Evolutionary conservation across 2,797 vertebrate genomes (phyloP), one percentile per base, ranked within the genome.

Genomic region (Anniella stebbinsi): DNA sequence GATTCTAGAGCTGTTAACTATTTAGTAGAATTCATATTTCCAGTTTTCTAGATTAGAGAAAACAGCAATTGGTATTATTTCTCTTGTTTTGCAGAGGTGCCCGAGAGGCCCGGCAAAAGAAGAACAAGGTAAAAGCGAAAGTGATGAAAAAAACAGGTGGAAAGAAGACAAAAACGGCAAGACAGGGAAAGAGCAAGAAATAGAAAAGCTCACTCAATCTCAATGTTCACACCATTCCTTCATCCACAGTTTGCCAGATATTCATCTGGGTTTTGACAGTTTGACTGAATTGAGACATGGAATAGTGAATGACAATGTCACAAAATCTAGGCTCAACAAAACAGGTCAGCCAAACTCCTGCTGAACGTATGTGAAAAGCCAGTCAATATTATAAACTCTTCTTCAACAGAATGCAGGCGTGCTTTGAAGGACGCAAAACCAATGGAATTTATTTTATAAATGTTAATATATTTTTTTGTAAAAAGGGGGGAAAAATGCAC

Each of bases 61-160:
- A 48, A 30, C 84, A 91, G 88, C 93, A 94, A 95, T 93, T 0
- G 76, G 90, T 10, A 0, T 86, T 91, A 92, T 88, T 82, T 87
- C 82, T 91, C 91, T 94, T 97, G 57, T 91, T 96, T 96, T 97
- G 88, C 96, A 98, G 97, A 91, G 66, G 89, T 92, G 94, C 89
- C 83, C 94, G 91, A 93, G 97, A 96, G 89, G 92, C 92, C 92
- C 93, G 88, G 89, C 94, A 91, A 88, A 96, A 96, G 60, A 95
- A 89, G 91, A 92, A 6, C 1, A 95, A 67, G 91, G 63, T 93
- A 54, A 96, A 94, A 93, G 82, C 38, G 89, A 85, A 70, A 6
- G 80, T 92, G 83, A 73, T 75, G 80, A 92, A 88, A 92, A 94
- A 86, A 93, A 92, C 86, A 18, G 30, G 78, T 72, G 66, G 94